Evolutionary conservation across 2,888 invertebrate genomes (phyloP).

Genomic region (Rhingia rostrata): DNA sequence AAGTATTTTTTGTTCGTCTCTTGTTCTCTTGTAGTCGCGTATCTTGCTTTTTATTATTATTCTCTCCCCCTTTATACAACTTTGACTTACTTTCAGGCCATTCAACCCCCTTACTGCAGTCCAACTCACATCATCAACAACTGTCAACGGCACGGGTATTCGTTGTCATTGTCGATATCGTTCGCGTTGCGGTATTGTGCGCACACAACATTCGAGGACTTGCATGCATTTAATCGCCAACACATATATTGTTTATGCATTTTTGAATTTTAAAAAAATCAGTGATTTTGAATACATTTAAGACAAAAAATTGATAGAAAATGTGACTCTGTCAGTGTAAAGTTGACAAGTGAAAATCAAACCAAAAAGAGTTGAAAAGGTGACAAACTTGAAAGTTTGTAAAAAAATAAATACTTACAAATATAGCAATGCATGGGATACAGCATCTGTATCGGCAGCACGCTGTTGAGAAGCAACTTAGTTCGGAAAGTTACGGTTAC

Average conservation of each 20-base stretch:
- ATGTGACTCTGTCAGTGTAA: conserved; percentile 61
- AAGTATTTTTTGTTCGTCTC: conserved; percentile 10
- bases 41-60: conserved; percentile 42
- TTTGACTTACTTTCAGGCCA: conserved; percentile 83
- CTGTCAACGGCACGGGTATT: conserved; percentile 61
- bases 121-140: conserved; percentile 62
- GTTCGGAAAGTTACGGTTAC: conserved; percentile 82
- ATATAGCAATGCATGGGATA: conserved; percentile 81
- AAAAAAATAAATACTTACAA: conserved; percentile 24
- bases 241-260: conserved; percentile 15
- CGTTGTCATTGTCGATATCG: conserved; percentile 52
- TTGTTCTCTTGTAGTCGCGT: conserved; percentile 22
- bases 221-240: conserved; percentile 37
- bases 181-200: conserved; percentile 25
- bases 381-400: conserved; percentile 15
- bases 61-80: conserved; percentile 77
- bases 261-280: conserved; percentile 62
- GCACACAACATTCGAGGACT: conserved; percentile 13
- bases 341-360: conserved; percentile 74
- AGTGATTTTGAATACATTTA: conserved; percentile 22
- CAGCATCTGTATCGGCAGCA: conserved; percentile 83
- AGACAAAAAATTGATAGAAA: conserved; percentile 28
- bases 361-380: conserved; percentile 7
- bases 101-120: conserved; percentile 78
- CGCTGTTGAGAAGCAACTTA: conserved; percentile 83